Conservation (phyloP, 2,113 vertebrate species). For the Callospermophilus lateralis region DNA sequence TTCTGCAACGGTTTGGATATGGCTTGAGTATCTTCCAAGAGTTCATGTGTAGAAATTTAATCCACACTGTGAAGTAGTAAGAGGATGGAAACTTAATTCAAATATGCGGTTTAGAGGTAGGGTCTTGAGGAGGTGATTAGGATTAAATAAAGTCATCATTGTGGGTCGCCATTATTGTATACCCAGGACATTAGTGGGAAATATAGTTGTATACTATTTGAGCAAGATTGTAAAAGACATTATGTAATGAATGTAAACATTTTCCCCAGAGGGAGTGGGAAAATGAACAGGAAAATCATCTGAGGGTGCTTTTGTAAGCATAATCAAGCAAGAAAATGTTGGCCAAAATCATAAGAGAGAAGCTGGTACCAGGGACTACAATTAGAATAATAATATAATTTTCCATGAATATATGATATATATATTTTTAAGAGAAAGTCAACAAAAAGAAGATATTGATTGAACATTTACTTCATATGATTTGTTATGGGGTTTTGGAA, state of each 20-base stretch:
- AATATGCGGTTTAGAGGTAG: not conserved
- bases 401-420: not conserved
- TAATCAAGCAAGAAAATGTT: not conserved
- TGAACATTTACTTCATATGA: not conserved
- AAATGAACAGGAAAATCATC: not conserved
- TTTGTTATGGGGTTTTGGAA: not conserved
- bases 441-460: not conserved
- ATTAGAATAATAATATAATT: not conserved
- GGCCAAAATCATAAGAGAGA: not conserved
- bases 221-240: not conserved
- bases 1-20: not conserved
- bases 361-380: not conserved
- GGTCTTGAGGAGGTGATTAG: not conserved
- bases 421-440: slow-evolving; percentile 19
- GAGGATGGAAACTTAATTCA: not conserved
- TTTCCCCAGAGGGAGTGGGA: not conserved
- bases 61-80: not conserved
- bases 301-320: slow-evolving; percentile 20
- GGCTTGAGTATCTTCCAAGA: not conserved
- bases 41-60: not conserved
- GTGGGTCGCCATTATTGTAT: no score
- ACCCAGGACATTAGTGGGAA: not conserved
- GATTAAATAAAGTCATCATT: not conserved
- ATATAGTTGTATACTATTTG: not conserved
- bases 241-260: not conserved